These are phyloP conservation scores for Hyperoplus lanceolatus DNA, from an alignment of 2,797 vertebrate genomes.

Conservation along the genomic window DNA sequence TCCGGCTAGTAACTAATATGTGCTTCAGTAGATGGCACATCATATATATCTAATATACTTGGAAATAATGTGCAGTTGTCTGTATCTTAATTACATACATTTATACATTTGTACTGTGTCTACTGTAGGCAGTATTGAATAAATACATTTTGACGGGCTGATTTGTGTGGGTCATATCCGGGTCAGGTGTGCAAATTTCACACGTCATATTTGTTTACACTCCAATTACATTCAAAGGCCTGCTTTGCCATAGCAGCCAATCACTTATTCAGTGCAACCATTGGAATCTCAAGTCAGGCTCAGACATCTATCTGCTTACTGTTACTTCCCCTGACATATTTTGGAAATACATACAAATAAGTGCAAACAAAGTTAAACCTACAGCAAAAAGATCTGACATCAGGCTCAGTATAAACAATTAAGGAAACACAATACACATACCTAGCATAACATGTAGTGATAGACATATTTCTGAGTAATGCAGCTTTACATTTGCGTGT, in stretches of 20 bases:
- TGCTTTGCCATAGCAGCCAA: constrained; percentile 33
- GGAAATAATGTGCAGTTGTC: constrained; percentile 25
- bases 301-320: constrained; percentile 42
- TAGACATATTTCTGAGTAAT: constrained; percentile 44
- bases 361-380: constrained; percentile 42
- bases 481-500: constrained; percentile 49
- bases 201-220: constrained; percentile 29
- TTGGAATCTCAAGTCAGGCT: constrained; percentile 53
- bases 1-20: not conserved
- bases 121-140: constrained; percentile 10
- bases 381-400: constrained; percentile 35
- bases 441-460: constrained; percentile 34
- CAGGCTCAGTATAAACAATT: constrained; percentile 21
- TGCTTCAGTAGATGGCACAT: constrained; percentile 10
- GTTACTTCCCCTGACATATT: constrained; percentile 45
- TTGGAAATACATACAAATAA: constrained; percentile 55
- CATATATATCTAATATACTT: constrained; percentile 12
- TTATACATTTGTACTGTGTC: constrained; percentile 18
- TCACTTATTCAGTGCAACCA: constrained; percentile 32
- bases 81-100: constrained; percentile 33
- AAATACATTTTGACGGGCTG: constrained; percentile 23
- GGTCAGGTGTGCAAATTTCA: constrained; percentile 13
- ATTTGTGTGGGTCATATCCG: no score
- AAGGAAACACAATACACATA: constrained; percentile 12
- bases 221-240: constrained; percentile 20